Evolutionary conservation across 2,888 invertebrate species (phyloP).

Genomic region (Agrilus mali): DNA sequence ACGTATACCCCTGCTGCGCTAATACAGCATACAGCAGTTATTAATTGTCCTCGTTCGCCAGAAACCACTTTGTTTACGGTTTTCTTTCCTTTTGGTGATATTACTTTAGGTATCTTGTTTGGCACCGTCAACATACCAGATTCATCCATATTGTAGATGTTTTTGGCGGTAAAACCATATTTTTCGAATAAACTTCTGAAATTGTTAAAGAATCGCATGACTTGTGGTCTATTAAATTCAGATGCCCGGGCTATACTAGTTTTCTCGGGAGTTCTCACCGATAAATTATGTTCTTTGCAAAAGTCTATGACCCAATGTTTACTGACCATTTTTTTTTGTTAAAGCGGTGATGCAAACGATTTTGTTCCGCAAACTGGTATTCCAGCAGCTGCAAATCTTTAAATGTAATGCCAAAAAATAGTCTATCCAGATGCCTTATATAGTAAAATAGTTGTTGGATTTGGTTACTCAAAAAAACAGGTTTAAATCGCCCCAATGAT

Average conservation of each 20-base stretch:
- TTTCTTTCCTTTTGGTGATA: slow-evolving; percentile 18
- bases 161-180: too few species aligned
- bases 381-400: slow-evolving; percentile 3
- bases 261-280: slow-evolving; percentile 10
- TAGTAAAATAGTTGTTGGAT: slow-evolving; percentile 10
- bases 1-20: slow-evolving; percentile 19
- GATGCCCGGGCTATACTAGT: slow-evolving; percentile 16
- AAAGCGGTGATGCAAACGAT: slow-evolving; percentile 11
- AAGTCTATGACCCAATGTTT: slow-evolving; percentile 11
- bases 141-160: too few species aligned
- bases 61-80: slow-evolving; percentile 14
- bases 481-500: slow-evolving; percentile 10
- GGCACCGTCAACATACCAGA: slow-evolving; percentile 18
- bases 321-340: slow-evolving; percentile 11
- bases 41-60: slow-evolving; percentile 15
- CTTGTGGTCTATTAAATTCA: slow-evolving; percentile 20
- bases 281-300: slow-evolving; percentile 8
- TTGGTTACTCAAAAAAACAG: too few species aligned
- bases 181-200: slow-evolving; percentile 10
- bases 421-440: slow-evolving; percentile 1
- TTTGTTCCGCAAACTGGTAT: slow-evolving; percentile 7
- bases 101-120: slow-evolving; percentile 17
- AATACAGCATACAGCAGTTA: slow-evolving; percentile 18
- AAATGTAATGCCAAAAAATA: slow-evolving; percentile 6
- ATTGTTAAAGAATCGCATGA: slow-evolving; percentile 16